These are phyloP conservation scores for Recurvirostra avosetta DNA, from an alignment of 2,113 vertebrate genomes.

Conservation along the genomic window DNA sequence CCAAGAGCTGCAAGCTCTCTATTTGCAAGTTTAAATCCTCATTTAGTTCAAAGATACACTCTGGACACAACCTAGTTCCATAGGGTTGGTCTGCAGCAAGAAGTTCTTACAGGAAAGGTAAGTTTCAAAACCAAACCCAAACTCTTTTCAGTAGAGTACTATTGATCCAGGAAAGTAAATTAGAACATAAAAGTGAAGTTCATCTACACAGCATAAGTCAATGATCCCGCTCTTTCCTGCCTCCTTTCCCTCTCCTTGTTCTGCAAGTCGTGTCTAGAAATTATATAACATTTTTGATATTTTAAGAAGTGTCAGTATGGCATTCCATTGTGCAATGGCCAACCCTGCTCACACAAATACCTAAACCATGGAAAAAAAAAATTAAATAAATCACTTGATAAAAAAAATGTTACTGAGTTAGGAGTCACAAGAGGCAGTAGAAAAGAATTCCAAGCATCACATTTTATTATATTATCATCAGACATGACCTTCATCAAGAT, in stretches of 20 bases:
- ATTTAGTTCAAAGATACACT: background rate
- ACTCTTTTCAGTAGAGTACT: background rate
- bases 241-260: background rate
- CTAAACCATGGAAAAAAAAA: background rate
- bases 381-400: background rate
- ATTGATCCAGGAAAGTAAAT: background rate
- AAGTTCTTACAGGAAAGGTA: background rate
- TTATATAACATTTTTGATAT: background rate
- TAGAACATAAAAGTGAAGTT: background rate
- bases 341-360: background rate
- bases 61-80: background rate
- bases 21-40: background rate
- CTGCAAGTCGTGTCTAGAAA: background rate
- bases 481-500: background rate
- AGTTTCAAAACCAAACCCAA: background rate
- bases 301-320: background rate
- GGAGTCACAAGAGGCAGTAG: constrained; percentile 17
- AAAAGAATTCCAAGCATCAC: constrained; percentile 13
- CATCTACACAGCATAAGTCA: background rate
- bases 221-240: background rate
- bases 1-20: background rate
- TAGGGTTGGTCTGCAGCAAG: background rate
- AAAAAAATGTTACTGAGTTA: background rate
- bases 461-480: constrained; percentile 46
- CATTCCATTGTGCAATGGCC: background rate